Evolutionary conservation across 2,797 vertebrate species (phyloP).

Genomic region (Danio tinwini): DNA sequence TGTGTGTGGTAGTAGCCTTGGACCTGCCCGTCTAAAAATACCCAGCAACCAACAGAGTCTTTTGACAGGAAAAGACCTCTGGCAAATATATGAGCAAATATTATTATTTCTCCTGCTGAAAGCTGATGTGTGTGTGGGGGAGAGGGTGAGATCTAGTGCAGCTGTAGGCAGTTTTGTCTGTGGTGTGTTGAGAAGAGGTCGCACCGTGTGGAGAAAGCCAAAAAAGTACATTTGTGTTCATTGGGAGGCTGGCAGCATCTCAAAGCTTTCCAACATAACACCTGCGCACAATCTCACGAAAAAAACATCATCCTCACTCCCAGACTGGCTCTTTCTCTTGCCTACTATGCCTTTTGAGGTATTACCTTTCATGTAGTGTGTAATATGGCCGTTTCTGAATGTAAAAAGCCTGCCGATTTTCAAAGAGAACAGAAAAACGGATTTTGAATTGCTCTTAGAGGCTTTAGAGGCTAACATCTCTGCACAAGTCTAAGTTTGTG

Average conservation of each 20-base stretch:
- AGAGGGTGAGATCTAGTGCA: not conserved
- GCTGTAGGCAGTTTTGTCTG: constrained; percentile 45
- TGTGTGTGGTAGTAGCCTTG: constrained; percentile 16
- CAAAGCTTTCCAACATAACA: constrained; percentile 36
- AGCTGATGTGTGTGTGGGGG: constrained; percentile 16
- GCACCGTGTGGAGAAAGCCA: constrained; percentile 12
- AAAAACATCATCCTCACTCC: not conserved
- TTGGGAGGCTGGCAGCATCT: constrained; percentile 37
- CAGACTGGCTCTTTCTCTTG: not conserved
- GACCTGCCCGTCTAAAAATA: constrained; percentile 34
- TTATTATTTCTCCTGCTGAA: constrained; percentile 31
- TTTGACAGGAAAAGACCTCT: constrained; percentile 30
- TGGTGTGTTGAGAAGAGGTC: constrained; percentile 39
- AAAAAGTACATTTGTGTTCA: constrained; percentile 32
- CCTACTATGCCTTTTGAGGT: too few relatives aligned
- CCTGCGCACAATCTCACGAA: constrained; percentile 15
- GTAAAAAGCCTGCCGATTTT: too few relatives aligned
- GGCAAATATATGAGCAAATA: constrained; percentile 30
- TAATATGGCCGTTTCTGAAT: too few relatives aligned
- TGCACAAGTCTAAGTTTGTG: too few relatives aligned
- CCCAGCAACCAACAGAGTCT: not conserved
- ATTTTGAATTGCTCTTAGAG: too few relatives aligned
- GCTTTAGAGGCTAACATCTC: too few relatives aligned
- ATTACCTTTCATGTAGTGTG: too few relatives aligned
- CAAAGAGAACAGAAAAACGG: too few relatives aligned